Percentiles rank a stretch among this genome's conserved stretches.
phyloP scores from a whole-genome alignment of 2,888 invertebrate genomes.

The Nipponacmea schrenckii region DNA sequence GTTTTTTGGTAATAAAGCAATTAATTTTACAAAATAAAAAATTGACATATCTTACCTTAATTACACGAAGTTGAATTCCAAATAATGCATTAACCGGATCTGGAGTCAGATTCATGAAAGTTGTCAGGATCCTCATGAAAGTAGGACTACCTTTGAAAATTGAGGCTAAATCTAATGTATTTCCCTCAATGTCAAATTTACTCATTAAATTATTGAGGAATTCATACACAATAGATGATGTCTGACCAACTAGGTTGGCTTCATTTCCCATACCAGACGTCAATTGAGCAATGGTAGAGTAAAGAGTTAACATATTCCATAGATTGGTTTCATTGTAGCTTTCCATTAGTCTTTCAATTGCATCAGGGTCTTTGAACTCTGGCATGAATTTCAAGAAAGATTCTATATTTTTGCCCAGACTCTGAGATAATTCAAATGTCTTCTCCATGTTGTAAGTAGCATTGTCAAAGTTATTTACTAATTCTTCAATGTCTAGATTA shows the following conservation, averaged over 20 bases:
- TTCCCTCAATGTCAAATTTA: slow-evolving; percentile 23
- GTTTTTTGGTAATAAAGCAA: too few relatives aligned
- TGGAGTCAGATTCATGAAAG: slow-evolving; percentile 25
- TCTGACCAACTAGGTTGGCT: slow-evolving; percentile 15
- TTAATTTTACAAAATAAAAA: too few relatives aligned
- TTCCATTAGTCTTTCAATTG: slow-evolving; percentile 3
- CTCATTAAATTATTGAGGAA: slow-evolving; percentile 31
- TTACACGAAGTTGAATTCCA: slow-evolving; percentile 26
- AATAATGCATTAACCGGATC: slow-evolving; percentile 31
- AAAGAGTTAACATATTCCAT: slow-evolving; percentile 17
- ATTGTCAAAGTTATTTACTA: slow-evolving; percentile 21
- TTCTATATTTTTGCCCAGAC: slow-evolving; percentile 27
- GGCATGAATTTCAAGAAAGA: slow-evolving; percentile 31
- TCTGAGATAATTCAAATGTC: slow-evolving; percentile 27
- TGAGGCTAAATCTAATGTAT: slow-evolving; percentile 33
- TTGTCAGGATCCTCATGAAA: slow-evolving; percentile 26
- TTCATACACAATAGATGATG: slow-evolving; percentile 21
- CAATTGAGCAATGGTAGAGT: slow-evolving; percentile 2
- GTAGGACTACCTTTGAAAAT: slow-evolving; percentile 32
- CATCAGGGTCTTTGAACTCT: slow-evolving; percentile 14
- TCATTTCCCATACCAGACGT: slow-evolving; percentile 5
- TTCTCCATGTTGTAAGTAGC: slow-evolving; percentile 33
- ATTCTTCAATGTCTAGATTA: slow-evolving; percentile 26
- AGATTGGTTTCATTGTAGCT: slow-evolving; percentile 20
- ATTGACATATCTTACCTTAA: slow-evolving; percentile 27